Base-by-base conservation (phyloP, 2,113 vertebrate genomes). In the Nannospalax galili region DNA sequence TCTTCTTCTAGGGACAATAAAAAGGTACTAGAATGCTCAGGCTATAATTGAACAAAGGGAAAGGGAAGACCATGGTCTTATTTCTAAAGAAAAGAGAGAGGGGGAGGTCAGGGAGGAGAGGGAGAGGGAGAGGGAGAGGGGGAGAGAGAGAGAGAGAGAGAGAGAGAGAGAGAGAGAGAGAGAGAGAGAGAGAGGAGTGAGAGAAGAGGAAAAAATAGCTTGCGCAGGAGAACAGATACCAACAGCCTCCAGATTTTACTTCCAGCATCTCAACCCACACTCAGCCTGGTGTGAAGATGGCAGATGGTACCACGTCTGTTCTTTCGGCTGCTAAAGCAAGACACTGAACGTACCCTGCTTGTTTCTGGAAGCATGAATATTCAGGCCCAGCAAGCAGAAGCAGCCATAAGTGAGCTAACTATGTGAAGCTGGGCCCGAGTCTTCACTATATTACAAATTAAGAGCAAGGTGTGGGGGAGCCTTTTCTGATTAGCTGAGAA, bases 301-400 rank as follows among this genome's bases (percentile, higher is more conserved):
- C 98, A 99, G 98, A 98, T 98, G 98, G 98, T 90, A 97, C 96
- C 81, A 97, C 98, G 98, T 98, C 98, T 98, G 98, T 96, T 98
- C 96, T 97, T 98, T 97, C 97, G 72, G 95, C 97, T 98, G 97
- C 96, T 97, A 96, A 94, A 96, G 97, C 96, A 98, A 58, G 96
- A 97, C 85, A 78, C 94, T 73, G 95, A 98, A 95, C 80, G 78
- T 95, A 91, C 48, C 95, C 92, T 97, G 95, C 86, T 90, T 87
- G 92, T 94, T 94, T 90, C 74, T 95, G 81, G 89, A 85, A 87
- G 90, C 93, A 94, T 94, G 96, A 96, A 98, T 94, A 98, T 97
- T 98, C 97, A 98, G 96, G 84, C 97, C 97, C 58, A 0, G 0
- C 93, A 96, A 90, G 70, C 37, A 91, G 93, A 74, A 96, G 92